Evolutionary conservation across 2,888 invertebrate genomes (phyloP).

Genomic region (Cantharis rustica): DNA sequence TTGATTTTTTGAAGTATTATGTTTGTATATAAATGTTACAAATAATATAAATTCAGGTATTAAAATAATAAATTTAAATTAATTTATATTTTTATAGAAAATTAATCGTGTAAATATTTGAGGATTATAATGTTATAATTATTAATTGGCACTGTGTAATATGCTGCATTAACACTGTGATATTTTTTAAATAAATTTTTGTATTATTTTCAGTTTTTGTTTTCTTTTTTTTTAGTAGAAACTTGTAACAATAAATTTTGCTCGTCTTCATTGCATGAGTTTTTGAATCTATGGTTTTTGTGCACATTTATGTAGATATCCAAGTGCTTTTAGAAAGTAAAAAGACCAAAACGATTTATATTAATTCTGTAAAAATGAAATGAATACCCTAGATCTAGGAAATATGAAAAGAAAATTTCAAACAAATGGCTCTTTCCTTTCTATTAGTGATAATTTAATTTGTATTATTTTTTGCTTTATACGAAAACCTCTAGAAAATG

Average conservation of each 20-base stretch:
- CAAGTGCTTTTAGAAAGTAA: neutral
- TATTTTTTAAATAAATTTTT: conserved; percentile 48
- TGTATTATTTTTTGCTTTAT: neutral
- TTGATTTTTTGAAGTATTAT: neutral
- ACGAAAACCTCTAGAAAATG: neutral
- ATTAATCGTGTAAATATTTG: conserved; percentile 8
- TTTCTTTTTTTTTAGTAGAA: conserved; percentile 38
- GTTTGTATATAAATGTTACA: conserved; percentile 10
- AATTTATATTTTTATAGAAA: conserved; percentile 10
- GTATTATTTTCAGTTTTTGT: conserved; percentile 41
- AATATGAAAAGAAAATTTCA: neutral
- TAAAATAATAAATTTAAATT: neutral
- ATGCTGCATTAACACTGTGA: conserved; percentile 44
- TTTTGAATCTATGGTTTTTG: neutral
- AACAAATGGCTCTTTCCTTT: neutral
- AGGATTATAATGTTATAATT: conserved; percentile 15
- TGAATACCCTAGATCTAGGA: no score
- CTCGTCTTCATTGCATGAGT: neutral
- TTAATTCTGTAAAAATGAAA: neutral
- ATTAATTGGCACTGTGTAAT: conserved; percentile 22
- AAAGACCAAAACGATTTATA: neutral
- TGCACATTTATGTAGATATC: neutral
- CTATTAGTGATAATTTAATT: neutral
- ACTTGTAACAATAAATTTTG: neutral
- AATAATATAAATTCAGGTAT: conserved; percentile 12